A percentile compares a stretch with the other conserved stretches of the same genome.
These are phyloP conservation scores for Electrophaes corylata DNA, from an alignment of 2,888 invertebrate species.

Conservation along the genomic window DNA sequence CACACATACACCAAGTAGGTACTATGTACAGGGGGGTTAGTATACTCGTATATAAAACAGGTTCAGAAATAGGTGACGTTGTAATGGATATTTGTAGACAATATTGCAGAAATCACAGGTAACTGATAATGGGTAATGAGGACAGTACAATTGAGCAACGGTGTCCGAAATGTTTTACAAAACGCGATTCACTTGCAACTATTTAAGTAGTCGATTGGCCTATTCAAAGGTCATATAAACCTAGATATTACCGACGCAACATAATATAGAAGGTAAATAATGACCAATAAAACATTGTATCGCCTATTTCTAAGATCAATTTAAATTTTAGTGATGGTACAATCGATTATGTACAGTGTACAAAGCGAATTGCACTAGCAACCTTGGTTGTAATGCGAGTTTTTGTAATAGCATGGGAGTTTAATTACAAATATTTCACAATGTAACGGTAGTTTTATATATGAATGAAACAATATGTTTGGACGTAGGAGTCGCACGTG, in stretches of 20 bases:
- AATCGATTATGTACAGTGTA: slow-evolving; percentile 32
- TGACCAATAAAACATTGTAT: slow-evolving; percentile 30
- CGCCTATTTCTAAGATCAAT: slow-evolving; percentile 28
- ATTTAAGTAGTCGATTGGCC: slow-evolving; percentile 1
- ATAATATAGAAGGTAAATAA: slow-evolving; percentile 24
- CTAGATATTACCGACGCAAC: slow-evolving; percentile 6
- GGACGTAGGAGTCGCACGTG: slow-evolving; percentile 28
- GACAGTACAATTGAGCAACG: not conserved
- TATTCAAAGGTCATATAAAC: slow-evolving; percentile 9
- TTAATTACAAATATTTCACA: slow-evolving; percentile 35
- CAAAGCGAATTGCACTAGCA: slow-evolving; percentile 33
- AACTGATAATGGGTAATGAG: not conserved
- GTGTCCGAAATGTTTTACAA: not conserved
- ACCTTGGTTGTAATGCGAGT: slow-evolving; percentile 36
- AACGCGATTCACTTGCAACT: not conserved
- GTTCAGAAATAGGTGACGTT: slow-evolving; percentile 21
- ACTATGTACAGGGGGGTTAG: slow-evolving; percentile 3
- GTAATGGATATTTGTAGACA: slow-evolving; percentile 10
- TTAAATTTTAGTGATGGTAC: slow-evolving; percentile 32
- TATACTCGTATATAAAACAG: slow-evolving; percentile 7
- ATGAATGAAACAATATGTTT: slow-evolving; percentile 32
- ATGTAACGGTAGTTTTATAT: slow-evolving; percentile 28
- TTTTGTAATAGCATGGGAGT: slow-evolving; percentile 35
- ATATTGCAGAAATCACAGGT: not conserved
- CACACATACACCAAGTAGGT: not conserved